Base-by-base conservation (phyloP, 2,888 invertebrate species). In the Ophraella communa region DNA sequence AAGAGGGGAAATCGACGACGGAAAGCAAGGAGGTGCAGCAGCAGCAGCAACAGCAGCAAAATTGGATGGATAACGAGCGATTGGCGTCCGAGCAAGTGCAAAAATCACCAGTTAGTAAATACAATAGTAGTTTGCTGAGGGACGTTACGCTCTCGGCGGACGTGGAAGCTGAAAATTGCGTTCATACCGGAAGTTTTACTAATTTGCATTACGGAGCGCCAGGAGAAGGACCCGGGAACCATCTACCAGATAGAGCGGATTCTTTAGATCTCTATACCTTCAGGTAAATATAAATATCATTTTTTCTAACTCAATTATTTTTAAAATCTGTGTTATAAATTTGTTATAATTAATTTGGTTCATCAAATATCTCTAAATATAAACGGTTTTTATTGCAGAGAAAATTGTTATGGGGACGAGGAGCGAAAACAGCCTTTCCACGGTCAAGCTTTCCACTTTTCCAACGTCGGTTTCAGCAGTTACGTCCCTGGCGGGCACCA, bases 201-300 rank as follows among this genome's bases (percentile, higher is more conserved):
- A 89, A 88, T 78, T 84, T 90, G 54, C 90, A 90, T 77, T 90
- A 89, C 78, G 87, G 89, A 71, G 84, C 86, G 21, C 79, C 82
- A 65, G 85, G 82, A 10, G 82, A 81, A 70, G 82, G 81, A n/a
- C 78, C 81, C 3, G 80, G 80, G 35, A 79, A 78, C 23, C 74
- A 71, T 14, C 35, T 66, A 0, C 53, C 60, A 5, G 74, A 71
- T 51, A 71, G 71, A 56, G 87, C 85, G 72, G 87, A 87, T 73
- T 87, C 87, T 42, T 78, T 88, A 44, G 88, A 88, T 76, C 81
- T 88, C 54, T 88, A 87, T 73, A 83, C 87, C 3, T 87, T 87
- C 72, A 81, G 49, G 49, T 51, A 51, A 51, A 4, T 51, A 7
- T 3, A 5, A n/a, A n/a, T n/a, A n/a, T n/a, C n/a, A n/a, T n/a